Evolutionary conservation across 2,797 vertebrate species (phyloP), one percentile per base, ranked within the genome.

Genomic region (Anolis apletophallus): DNA sequence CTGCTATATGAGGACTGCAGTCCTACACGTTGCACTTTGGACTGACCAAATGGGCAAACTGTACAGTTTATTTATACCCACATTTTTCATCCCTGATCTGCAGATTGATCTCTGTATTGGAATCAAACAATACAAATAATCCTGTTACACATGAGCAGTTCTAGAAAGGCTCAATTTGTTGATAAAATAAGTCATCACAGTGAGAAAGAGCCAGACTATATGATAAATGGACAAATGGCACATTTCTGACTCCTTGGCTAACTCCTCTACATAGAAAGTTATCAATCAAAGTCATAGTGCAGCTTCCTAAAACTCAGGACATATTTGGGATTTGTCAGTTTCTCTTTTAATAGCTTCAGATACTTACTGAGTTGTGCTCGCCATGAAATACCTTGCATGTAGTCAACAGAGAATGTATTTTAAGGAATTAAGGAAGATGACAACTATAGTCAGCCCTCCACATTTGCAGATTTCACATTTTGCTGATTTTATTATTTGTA

Each of bases 171-270:
- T 16, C n/a, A 69, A 19, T 77, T 19, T 55, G 50, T 23, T 40
- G 2, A 68, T 64, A 54, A 52, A 85, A 23, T 4, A 85, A 71
- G 10, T 76, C 71, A 79, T 11, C 17, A 52, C 46, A 57, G 61
- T 85, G 54, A 72, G 68, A 54, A 77, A 68, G 19, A 36, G 64
- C 16, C 23, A 79, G 13, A 71, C 19, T 46, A 32, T 67, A 68
- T 77, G 73, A 79, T 71, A 46, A 50, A 69, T 34, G 16, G 40
- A 10, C 11, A 26, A 46, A 21, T 17, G 29, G 9, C 26, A n/a
- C 81, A n/a, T 34, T 73, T 73, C 17, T 76, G 81, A 72, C 81
- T 59, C n/a, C 76, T 67, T 54, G 67, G 61, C 57, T 77, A 77
- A 34, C 59, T 76, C 59, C 21, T 68, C n/a, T 67, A 11, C 46